Percentiles rank a stretch among this genome's conserved stretches.
These are phyloP conservation scores for Ecdyonurus torrentis DNA, from an alignment of 2,888 invertebrate species.

Conservation along the genomic window DNA sequence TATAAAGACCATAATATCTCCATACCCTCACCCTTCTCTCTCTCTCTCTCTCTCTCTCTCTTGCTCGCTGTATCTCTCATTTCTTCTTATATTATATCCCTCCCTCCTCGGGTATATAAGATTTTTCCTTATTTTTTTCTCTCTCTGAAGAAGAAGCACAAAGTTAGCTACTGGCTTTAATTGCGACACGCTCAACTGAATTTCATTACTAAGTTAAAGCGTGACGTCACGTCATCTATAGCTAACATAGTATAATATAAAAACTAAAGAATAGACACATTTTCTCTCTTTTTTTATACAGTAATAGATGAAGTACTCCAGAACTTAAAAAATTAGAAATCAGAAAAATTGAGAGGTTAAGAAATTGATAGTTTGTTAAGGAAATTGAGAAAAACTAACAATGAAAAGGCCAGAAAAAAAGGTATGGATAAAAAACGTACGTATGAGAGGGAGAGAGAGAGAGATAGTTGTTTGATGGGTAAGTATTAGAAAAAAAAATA, in stretches of 20 bases:
- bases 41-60: not conserved
- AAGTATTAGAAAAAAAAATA: not conserved
- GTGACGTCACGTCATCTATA: not conserved
- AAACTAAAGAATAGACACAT: too few species aligned
- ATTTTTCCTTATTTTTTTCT: not conserved
- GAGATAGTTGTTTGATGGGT: not conserved
- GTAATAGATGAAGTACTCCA: too few species aligned
- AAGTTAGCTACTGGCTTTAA: not conserved
- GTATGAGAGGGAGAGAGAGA: too few species aligned
- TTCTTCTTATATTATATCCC: not conserved
- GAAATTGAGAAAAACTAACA: too few species aligned
- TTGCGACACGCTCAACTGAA: not conserved
- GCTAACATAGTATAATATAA: too few species aligned
- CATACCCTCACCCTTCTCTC: not conserved
- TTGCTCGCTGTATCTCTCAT: not conserved
- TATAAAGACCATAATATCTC: too few species aligned
- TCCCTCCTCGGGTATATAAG: not conserved
- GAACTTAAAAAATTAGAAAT: too few species aligned
- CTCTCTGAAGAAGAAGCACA: not conserved
- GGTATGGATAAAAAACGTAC: too few species aligned
- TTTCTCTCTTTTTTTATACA: too few species aligned
- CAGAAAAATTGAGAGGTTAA: too few species aligned
- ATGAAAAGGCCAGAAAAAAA: too few species aligned
- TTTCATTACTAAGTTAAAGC: not conserved
- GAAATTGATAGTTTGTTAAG: too few species aligned